Evolutionary conservation across 1,140 invertebrate species (phyloP).

Genomic region (Drosophila punjabiensis): DNA sequence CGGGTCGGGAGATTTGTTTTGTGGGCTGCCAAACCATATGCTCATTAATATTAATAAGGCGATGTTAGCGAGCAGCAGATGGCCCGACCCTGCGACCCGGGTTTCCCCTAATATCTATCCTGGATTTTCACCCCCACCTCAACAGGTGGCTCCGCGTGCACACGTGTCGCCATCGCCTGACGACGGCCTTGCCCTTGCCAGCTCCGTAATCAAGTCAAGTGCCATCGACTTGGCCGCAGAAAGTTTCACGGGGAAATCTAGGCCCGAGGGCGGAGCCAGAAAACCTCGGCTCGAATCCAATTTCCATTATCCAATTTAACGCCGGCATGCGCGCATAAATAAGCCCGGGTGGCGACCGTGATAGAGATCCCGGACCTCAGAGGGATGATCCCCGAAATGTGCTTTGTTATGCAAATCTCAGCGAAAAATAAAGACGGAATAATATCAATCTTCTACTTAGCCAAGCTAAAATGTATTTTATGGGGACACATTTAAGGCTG

Average conservation of each 20-base stretch:
- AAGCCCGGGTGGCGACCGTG: conserved; percentile 22
- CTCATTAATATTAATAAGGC: conserved; percentile 81
- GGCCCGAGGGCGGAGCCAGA: conserved; percentile 1
- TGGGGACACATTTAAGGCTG: not conserved
- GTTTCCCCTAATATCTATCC: not conserved
- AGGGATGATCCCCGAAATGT: conserved; percentile 25
- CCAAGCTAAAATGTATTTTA: conserved; percentile 26
- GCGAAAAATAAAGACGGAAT: conserved; percentile 38
- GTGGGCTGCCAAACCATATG: conserved; percentile 49
- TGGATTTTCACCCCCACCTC: conserved; percentile 42
- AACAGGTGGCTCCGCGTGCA: conserved; percentile 66
- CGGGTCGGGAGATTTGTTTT: not conserved
- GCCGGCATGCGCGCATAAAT: conserved; percentile 71
- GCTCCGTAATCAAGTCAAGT: conserved; percentile 74
- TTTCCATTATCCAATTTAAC: conserved; percentile 82
- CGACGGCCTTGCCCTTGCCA: conserved; percentile 35
- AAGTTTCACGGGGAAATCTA: conserved; percentile 44
- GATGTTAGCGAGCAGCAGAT: conserved; percentile 45
- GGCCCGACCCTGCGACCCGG: conserved; percentile 7
- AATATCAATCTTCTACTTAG: conserved; percentile 63
- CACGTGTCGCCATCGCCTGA: conserved; percentile 52
- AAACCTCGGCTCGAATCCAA: conserved; percentile 66
- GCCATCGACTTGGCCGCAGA: conserved; percentile 34
- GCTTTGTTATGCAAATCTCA: conserved; percentile 73
- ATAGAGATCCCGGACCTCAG: conserved; percentile 21